Evolutionary conservation across 2,888 invertebrate species (phyloP), one percentile per base, ranked within the genome.

Genomic region (Tachina fera): DNA sequence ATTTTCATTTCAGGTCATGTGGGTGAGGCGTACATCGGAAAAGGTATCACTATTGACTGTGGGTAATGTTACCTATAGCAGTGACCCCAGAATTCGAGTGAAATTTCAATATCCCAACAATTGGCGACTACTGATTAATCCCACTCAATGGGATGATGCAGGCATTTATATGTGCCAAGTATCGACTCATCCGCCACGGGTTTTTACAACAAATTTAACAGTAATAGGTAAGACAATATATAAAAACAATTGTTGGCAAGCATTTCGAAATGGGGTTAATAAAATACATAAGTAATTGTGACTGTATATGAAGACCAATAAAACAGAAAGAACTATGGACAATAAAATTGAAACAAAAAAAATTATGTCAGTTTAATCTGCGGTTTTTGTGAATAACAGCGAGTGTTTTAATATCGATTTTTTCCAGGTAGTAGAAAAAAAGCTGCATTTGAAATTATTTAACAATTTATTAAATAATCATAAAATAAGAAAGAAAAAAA

Each of bases 141-240:
- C 96, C 76, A 96, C 96, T 51, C 95, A 95, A 89, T 94, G 94
- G 85, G 94, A 95, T 45, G 96, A 96, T 90, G 95, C 95, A 61
- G 96, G 96, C 31, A 93, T 95, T 79, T 96, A 96, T 91, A 95
- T 96, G 94, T 96, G 96, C 93, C 96, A 96, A 94, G 96, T 96
- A 91, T 96, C 96, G 79, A 96, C 96, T 61, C 96, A 96, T 93
- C 96, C 96, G 31, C 96, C 96, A 39, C 94, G 95, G 89, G 96
- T 96, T 88, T 95, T 96, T 90, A 94, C 96, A 90, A 95, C 96
- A 84, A 96, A 96, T 91, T 94, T 96, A 88, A 96, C 96, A 88
- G 95, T 96, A 89, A 93, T 96, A 91, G 95, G 96, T 96, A 94
- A 94, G 87, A 41, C 49, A 60, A 61, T 53, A 41, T n/a, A 58